Evolutionary conservation across 1,140 invertebrate genomes (phyloP).

Genomic region (Lepidurus packardi): DNA sequence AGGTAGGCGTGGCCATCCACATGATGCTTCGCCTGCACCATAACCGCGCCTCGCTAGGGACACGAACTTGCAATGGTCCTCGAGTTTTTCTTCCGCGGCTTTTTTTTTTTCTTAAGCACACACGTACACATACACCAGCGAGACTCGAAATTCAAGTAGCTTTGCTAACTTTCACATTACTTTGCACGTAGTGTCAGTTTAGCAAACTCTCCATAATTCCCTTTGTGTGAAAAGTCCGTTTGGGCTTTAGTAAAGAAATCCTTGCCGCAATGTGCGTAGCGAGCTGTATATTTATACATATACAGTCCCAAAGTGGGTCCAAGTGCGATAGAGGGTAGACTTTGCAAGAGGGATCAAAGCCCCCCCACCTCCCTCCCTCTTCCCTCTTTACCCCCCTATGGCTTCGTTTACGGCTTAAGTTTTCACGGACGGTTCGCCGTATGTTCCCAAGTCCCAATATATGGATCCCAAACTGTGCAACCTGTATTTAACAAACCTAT

Average conservation of each 20-base stretch:
- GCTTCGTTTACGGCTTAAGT: constrained; percentile 9
- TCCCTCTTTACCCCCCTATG: neutral
- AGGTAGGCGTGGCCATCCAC: constrained; percentile 6
- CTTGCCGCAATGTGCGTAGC: constrained; percentile 17
- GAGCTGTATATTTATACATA: neutral
- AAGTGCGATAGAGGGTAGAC: neutral
- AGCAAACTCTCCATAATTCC: neutral
- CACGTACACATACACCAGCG: neutral
- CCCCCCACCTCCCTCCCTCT: neutral
- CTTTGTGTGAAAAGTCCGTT: neutral
- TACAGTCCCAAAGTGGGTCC: neutral
- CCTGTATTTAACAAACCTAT: too few species aligned
- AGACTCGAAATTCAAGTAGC: neutral
- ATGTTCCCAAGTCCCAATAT: neutral
- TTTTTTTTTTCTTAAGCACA: neutral
- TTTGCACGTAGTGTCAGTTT: neutral
- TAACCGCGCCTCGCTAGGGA: neutral
- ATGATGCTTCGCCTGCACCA: constrained; percentile 8
- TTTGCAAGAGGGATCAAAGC: neutral
- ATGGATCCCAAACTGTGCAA: neutral
- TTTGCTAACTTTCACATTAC: constrained; percentile 16
- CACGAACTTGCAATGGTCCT: neutral
- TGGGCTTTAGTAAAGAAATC: neutral
- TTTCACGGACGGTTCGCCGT: neutral
- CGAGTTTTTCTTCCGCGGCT: neutral